Evolutionary conservation across 2,113 vertebrate genomes (phyloP), one percentile per base, ranked within the genome.

Genomic region (Ceyx cyanopectus): DNA sequence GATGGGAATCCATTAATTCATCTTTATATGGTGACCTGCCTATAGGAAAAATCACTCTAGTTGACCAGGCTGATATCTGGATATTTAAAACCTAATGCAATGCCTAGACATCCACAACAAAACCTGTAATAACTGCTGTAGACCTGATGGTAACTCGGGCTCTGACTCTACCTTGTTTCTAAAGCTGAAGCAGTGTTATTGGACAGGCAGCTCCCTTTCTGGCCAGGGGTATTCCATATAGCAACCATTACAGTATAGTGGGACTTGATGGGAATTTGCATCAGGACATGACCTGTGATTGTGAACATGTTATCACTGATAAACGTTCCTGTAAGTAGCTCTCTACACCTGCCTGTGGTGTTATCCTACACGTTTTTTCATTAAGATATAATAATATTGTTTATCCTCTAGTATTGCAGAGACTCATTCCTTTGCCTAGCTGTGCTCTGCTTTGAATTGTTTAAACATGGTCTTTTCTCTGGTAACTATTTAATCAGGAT

Each of bases 301-400:
- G 32, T 37, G 89, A 78, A 4, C 12, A 3, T 34, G 32, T 17
- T 73, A 5, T 58, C 17, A 6, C 29, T 81, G 84, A 27, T 46
- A 29, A 68, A 34, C 32, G 27, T 76, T 57, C 73, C 54, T 79
- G 26, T 24, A 54, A 41, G 76, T 22, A 75, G 56, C 82, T 76
- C 0, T 62, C 69, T 51, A 0, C 4, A 0, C 54, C 45, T 84
- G 66, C 87, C 56, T 8, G 12, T 21, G 51, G 18, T 68, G 58
- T 32, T 65, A 10, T 10, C 70, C 34, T 6, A 8, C 14, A 2
- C 1, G 1, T n/a, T 89, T 86, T 69, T 69, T 79, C 20, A 6
- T 37, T 24, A 61, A 43, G 32, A 20, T 12, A 4, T 45, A n/a
- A 15, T 2, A 58, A 40, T 11, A 9, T 8, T 23, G 7, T 46